A percentile compares a stretch with the other conserved stretches of the same genome.
phyloP scores from a whole-genome alignment of 2,888 invertebrate species.

The Anoplius nigerrimus region DNA sequence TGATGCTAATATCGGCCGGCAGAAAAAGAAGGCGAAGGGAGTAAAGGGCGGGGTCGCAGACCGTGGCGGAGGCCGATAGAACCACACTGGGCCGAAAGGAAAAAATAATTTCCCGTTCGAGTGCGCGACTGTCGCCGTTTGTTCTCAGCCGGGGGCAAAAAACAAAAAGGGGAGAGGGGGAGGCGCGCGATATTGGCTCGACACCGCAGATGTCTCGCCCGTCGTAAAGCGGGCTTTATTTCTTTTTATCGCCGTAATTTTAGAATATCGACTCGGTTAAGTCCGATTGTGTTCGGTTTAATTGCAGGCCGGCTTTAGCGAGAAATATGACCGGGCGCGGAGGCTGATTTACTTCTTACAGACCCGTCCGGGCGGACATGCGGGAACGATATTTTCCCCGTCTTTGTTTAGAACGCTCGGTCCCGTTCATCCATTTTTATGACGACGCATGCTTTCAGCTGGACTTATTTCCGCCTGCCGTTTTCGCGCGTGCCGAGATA shows the following conservation, averaged over 20 bases:
- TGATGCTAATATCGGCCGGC: background rate
- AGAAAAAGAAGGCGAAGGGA: background rate
- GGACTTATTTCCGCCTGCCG: too few species aligned
- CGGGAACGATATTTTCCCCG: too few species aligned
- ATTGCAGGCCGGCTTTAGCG: too few species aligned
- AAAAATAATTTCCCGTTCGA: conserved; percentile 3
- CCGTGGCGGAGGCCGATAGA: background rate
- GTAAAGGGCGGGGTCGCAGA: background rate
- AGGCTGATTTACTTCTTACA: too few species aligned
- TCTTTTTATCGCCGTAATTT: background rate
- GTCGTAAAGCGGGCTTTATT: background rate
- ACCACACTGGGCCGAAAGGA: background rate
- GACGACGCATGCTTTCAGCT: too few species aligned
- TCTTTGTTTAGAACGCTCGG: too few species aligned
- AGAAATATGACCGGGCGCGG: too few species aligned
- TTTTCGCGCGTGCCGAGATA: too few species aligned
- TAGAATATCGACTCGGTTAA: background rate
- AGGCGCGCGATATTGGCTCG: background rate
- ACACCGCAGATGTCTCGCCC: too few species aligned
- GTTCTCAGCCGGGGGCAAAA: background rate
- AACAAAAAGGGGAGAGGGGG: conserved; percentile 13
- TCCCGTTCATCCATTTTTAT: too few species aligned
- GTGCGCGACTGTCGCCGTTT: background rate
- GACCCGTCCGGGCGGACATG: background rate
- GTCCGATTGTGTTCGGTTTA: too few species aligned